Percentiles rank a stretch among this genome's conserved stretches.
phyloP scores from a whole-genome alignment of 1,140 invertebrate species.

The Brachionus rubens region DNA sequence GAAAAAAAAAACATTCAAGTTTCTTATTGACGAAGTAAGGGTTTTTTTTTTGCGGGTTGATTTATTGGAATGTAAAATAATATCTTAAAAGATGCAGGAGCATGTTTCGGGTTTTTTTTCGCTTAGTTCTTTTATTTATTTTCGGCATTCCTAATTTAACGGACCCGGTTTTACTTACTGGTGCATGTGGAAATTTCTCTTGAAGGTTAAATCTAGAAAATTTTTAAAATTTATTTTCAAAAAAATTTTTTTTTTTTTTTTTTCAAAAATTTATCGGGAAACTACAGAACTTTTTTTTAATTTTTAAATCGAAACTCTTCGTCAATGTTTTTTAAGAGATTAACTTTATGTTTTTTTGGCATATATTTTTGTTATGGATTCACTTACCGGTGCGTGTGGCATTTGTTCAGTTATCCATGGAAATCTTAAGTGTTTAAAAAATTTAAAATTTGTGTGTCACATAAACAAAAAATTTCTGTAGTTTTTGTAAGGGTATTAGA shows the following conservation, averaged over 20 bases:
- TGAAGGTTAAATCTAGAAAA: slow-evolving; percentile 41
- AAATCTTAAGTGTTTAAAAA: slow-evolving; percentile 12
- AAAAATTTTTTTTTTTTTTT: not conserved
- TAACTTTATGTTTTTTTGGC: not conserved
- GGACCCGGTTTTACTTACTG: slow-evolving; percentile 35
- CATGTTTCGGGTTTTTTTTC: not conserved
- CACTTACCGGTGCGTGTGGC: slow-evolving; percentile 44
- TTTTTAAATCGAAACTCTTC: slow-evolving; percentile 4
- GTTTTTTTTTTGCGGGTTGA: not conserved
- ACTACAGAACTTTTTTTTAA: slow-evolving; percentile 4
- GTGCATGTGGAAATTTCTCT: slow-evolving; percentile 29
- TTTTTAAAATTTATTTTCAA: slow-evolving; percentile 37
- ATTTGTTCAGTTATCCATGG: slow-evolving; percentile 31
- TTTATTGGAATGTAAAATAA: not conserved
- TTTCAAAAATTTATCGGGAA: not conserved
- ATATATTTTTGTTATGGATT: not conserved
- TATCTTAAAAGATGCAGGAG: slow-evolving; percentile 9
- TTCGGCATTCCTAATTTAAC: not conserved
- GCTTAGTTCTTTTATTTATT: not conserved
- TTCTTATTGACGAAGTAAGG: slow-evolving; percentile 41
- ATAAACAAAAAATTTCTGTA: slow-evolving; percentile 22
- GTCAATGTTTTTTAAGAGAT: not conserved
- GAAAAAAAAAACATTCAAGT: not conserved
- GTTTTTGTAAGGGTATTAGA: no score
- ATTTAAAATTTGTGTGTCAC: not conserved